These are phyloP conservation scores for Macrosteles quadrilineatus DNA, from an alignment of 1,140 invertebrate genomes.

Conservation along the genomic window DNA sequence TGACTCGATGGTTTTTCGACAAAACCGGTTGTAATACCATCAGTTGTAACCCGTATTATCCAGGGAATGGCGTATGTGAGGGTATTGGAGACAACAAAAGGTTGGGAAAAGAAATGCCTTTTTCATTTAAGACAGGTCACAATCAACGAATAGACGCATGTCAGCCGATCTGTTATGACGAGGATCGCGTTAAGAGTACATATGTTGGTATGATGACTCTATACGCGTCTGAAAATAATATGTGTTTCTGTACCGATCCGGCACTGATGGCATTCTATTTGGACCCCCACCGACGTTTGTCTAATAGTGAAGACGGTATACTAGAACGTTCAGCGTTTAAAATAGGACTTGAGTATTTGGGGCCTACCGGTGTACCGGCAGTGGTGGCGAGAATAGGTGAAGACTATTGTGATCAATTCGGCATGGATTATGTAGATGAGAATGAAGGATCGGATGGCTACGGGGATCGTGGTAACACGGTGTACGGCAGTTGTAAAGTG, in stretches of 20 bases:
- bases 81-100: not conserved
- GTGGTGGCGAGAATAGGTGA: too few species aligned
- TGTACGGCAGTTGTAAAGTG: too few species aligned
- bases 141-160: not conserved
- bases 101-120: not conserved
- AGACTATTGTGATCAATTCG: too few species aligned
- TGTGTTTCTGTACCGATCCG: not conserved
- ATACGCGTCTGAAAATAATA: not conserved
- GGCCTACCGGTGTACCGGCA: too few species aligned
- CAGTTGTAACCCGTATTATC: conserved; percentile 1
- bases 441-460: too few species aligned
- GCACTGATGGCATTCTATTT: not conserved
- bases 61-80: not conserved
- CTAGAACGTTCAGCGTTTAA: not conserved
- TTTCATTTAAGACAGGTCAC: not conserved
- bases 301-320: not conserved
- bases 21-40: not conserved
- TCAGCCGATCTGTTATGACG: conserved; percentile 10
- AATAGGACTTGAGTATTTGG: not conserved
- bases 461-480: too few species aligned
- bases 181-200: too few species aligned
- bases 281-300: not conserved
- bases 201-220: not conserved
- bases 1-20: not conserved
- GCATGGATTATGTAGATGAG: too few species aligned